phyloP scores from a whole-genome alignment of 1,140 invertebrate species.

The Microplitis mediator region DNA sequence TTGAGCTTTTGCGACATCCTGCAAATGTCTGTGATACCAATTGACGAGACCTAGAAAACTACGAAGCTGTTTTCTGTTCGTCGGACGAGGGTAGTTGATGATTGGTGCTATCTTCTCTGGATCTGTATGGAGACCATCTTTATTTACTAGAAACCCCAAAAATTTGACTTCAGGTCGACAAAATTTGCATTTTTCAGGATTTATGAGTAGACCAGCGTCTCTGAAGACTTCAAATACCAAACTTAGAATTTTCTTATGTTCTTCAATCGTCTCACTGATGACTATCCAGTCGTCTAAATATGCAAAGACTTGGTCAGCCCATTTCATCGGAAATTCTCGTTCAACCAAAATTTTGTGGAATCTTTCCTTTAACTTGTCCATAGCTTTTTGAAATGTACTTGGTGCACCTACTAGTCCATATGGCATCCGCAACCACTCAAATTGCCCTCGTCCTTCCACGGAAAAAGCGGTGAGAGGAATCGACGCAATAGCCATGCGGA shows the following conservation, averaged over 20 bases:
- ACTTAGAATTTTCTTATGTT: conserved; percentile 7
- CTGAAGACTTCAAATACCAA: conserved; percentile 1
- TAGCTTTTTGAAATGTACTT: too few species aligned
- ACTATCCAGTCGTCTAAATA: conserved; percentile 24
- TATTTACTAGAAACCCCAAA: conserved; percentile 13
- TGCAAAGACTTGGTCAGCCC: not conserved
- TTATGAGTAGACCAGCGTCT: conserved; percentile 14
- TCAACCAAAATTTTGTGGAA: conserved; percentile 5
- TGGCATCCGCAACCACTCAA: too few species aligned
- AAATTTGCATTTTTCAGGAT: too few species aligned
- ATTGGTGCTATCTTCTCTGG: conserved; percentile 15
- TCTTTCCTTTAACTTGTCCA: conserved; percentile 1
- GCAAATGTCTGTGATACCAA: conserved; percentile 16
- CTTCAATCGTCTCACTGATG: conserved; percentile 4
- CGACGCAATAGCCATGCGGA: too few species aligned
- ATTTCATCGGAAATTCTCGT: not conserved
- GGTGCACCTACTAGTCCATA: too few species aligned
- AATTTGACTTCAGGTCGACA: conserved; percentile 10
- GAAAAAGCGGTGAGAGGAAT: too few species aligned
- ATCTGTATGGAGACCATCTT: not conserved
- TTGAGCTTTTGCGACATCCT: not conserved
- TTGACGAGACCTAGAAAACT: not conserved
- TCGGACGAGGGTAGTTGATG: not conserved
- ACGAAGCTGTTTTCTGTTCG: not conserved
- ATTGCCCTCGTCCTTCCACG: too few species aligned